A percentile compares a stretch with the other conserved stretches of the same genome.
These are phyloP conservation scores for Drymodes brunneopygia DNA, from an alignment of 2,113 vertebrate species.

Conservation along the genomic window DNA sequence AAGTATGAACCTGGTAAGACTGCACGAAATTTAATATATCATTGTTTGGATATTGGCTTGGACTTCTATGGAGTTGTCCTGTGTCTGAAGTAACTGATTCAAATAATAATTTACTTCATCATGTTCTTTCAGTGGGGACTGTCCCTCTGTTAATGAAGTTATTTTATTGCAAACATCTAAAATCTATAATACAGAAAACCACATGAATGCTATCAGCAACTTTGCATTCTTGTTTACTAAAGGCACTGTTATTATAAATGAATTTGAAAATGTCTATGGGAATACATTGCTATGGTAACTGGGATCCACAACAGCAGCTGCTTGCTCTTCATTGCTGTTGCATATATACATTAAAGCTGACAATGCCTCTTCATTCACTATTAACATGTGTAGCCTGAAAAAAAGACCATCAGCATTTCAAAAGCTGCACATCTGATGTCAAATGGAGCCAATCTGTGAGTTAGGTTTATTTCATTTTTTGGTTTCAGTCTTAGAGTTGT, in stretches of 20 bases:
- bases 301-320: conserved; percentile 34
- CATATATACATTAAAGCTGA: background rate
- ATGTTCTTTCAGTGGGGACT: background rate
- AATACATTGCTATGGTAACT: conserved; percentile 65
- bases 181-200: background rate
- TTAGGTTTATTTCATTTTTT: background rate
- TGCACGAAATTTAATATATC: background rate
- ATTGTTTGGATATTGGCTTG: background rate
- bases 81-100: background rate
- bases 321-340: background rate
- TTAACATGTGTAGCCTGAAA: background rate
- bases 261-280: conserved; percentile 15
- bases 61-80: background rate
- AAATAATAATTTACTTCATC: background rate
- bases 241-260: conserved; percentile 3
- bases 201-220: background rate
- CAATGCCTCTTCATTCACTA: background rate
- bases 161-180: background rate
- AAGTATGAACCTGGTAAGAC: background rate
- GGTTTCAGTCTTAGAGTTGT: background rate
- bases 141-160: background rate
- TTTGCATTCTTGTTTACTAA: conserved; percentile 15
- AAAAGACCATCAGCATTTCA: background rate
- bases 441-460: background rate
- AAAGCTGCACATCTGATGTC: background rate